phyloP scores from a whole-genome alignment of 2,113 vertebrate genomes.

The Vimba vimba region DNA sequence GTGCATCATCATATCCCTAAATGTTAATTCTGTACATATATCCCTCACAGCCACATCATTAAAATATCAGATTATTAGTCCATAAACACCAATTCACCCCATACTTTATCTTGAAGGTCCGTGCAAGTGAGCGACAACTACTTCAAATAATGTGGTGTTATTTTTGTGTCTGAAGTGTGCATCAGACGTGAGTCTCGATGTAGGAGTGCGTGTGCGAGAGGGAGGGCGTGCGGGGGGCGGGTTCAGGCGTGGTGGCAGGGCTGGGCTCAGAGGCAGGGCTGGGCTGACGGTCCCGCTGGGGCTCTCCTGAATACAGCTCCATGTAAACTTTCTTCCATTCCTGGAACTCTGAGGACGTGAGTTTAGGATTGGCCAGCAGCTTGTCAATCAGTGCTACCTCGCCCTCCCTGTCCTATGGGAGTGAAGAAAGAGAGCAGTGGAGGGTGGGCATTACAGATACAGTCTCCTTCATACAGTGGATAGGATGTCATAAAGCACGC shows the following conservation, averaged over 20 bases:
- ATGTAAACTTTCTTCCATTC: slow-evolving; percentile 96
- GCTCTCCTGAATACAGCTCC: slow-evolving; percentile 87
- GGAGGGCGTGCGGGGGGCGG: slow-evolving; percentile 84
- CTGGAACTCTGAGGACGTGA: slow-evolving; percentile 96
- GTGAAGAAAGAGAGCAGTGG: slow-evolving; percentile 76
- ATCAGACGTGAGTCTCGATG: slow-evolving; percentile 97
- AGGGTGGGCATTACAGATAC: slow-evolving; percentile 54
- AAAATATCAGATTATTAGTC: background rate
- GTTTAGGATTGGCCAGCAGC: slow-evolving; percentile 90
- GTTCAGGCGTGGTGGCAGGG: slow-evolving; percentile 66
- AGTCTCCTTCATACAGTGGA: slow-evolving; percentile 44
- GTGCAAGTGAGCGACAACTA: background rate
- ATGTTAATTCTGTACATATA: background rate
- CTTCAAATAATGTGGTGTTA: background rate
- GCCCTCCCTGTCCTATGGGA: slow-evolving; percentile 94
- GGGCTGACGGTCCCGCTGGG: slow-evolving; percentile 75
- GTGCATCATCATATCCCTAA: background rate
- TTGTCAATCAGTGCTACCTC: slow-evolving; percentile 96
- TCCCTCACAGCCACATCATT: background rate
- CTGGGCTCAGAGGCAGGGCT: slow-evolving; percentile 79
- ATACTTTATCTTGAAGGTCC: background rate
- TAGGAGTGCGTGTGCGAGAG: slow-evolving; percentile 95
- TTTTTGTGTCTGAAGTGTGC: slow-evolving; percentile 7
- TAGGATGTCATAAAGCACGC: slow-evolving; percentile 51
- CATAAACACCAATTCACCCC: slow-evolving; percentile 10